A percentile compares a stretch with the other conserved stretches of the same genome.
Conservation (phyloP, 2,888 invertebrate species). For the Cephonodes hylas region DNA sequence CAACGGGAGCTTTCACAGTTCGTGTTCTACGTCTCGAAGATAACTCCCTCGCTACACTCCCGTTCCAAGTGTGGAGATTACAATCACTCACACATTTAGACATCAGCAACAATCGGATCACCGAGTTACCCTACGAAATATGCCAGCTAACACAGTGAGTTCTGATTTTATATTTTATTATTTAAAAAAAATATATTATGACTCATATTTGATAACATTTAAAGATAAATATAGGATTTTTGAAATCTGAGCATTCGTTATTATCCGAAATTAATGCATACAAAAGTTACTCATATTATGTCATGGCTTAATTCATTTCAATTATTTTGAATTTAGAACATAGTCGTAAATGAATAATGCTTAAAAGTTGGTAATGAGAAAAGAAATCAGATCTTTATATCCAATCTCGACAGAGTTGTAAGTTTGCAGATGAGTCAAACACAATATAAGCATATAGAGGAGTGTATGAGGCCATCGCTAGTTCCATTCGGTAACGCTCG, state of each 20-base stretch:
- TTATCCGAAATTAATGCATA: too few relatives aligned
- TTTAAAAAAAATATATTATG: too few relatives aligned
- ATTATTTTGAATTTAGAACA: not conserved
- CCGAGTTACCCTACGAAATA: constrained; percentile 84
- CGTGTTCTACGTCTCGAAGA: constrained; percentile 57
- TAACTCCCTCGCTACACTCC: constrained; percentile 83
- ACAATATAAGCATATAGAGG: constrained; percentile 27
- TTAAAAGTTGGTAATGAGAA: too few relatives aligned
- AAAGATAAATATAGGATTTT: too few relatives aligned
- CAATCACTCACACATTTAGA: constrained; percentile 83
- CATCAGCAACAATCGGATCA: constrained; percentile 85
- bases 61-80: constrained; percentile 81
- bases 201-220: too few relatives aligned
- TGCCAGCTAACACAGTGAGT: constrained; percentile 73
- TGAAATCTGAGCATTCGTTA: not conserved
- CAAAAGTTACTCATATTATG: not conserved
- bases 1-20: constrained; percentile 59
- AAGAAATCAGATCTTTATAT: not conserved
- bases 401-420: not conserved
- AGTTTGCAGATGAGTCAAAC: not conserved
- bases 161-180: not conserved
- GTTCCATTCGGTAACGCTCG: constrained; percentile 67
- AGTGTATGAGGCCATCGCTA: constrained; percentile 47
- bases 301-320: not conserved
- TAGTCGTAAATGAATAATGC: not conserved